A percentile compares a stretch with the other conserved stretches of the same genome.
Evolutionary conservation across 2,113 vertebrate genomes (phyloP).

Genomic region (Nerophis ophidion): DNA sequence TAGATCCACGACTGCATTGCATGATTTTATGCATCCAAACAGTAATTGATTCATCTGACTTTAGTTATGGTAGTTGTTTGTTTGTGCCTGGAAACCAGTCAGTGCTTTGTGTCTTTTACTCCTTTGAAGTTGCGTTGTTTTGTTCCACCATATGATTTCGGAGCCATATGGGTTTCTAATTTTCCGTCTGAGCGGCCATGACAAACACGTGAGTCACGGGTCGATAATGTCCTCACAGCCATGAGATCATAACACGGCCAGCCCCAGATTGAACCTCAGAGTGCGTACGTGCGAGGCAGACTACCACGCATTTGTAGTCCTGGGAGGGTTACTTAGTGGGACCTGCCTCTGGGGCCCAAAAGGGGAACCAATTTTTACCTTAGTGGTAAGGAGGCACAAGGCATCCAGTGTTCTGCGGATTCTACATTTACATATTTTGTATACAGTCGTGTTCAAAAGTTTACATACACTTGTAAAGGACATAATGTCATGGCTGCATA

Average conservation of each 20-base stretch:
- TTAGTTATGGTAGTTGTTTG: neutral
- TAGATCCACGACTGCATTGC: too few relatives aligned
- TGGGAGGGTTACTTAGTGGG: constrained; percentile 53
- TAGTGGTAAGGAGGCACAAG: constrained; percentile 32
- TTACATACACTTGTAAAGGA: too few relatives aligned
- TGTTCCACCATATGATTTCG: constrained; percentile 19
- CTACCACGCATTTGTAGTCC: constrained; percentile 58
- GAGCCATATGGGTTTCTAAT: constrained; percentile 45
- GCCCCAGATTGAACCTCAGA: constrained; percentile 40
- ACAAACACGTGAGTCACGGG: constrained; percentile 62
- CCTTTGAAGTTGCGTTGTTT: constrained; percentile 24
- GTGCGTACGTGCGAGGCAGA: constrained; percentile 27
- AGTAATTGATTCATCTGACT: neutral
- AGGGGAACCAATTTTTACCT: constrained; percentile 49
- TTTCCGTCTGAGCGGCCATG: constrained; percentile 49
- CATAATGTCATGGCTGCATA: too few relatives aligned
- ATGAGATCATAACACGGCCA: constrained; percentile 61
- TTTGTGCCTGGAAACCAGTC: neutral
- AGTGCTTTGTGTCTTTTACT: neutral
- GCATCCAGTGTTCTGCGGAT: constrained; percentile 27
- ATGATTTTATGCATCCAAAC: neutral
- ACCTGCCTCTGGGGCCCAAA: constrained; percentile 38
- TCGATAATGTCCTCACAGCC: constrained; percentile 53
- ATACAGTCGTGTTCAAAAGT: too few relatives aligned
- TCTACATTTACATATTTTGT: constrained; percentile 2